phyloP scores from a whole-genome alignment of 1,140 invertebrate genomes.

The Drosophila fuyamai region DNA sequence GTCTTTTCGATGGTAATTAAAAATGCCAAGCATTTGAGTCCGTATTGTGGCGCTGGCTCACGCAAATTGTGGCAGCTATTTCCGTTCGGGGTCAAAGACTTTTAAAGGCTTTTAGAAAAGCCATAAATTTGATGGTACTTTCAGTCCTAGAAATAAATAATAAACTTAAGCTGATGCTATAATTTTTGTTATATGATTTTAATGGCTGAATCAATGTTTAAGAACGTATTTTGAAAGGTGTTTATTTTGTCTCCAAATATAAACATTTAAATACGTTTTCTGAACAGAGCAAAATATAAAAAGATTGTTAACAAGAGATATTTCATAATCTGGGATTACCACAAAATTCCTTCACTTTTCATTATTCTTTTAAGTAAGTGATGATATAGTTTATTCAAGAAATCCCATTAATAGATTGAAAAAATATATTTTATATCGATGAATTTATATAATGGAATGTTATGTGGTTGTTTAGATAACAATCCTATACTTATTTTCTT shows the following conservation, averaged over 20 bases:
- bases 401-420: too few species aligned
- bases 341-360: too few species aligned
- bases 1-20: constrained; percentile 71
- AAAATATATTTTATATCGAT: too few species aligned
- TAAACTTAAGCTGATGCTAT: neutral
- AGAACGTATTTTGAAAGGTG: neutral
- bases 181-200: neutral
- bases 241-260: accelerated
- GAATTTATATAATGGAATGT: too few species aligned
- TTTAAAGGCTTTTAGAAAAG: neutral
- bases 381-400: too few species aligned
- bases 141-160: neutral
- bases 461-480: too few species aligned
- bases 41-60: constrained; percentile 14
- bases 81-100: constrained; percentile 39
- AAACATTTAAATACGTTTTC: neutral
- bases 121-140: neutral
- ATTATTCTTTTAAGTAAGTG: too few species aligned
- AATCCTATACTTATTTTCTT: too few species aligned
- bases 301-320: too few species aligned
- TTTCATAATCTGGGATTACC: too few species aligned
- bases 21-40: constrained; percentile 25
- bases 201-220: neutral
- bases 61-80: constrained; percentile 11
- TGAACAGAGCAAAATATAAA: too few species aligned